Conservation (phyloP, 2,888 invertebrate species). For the Epinotia bilunana region DNA sequence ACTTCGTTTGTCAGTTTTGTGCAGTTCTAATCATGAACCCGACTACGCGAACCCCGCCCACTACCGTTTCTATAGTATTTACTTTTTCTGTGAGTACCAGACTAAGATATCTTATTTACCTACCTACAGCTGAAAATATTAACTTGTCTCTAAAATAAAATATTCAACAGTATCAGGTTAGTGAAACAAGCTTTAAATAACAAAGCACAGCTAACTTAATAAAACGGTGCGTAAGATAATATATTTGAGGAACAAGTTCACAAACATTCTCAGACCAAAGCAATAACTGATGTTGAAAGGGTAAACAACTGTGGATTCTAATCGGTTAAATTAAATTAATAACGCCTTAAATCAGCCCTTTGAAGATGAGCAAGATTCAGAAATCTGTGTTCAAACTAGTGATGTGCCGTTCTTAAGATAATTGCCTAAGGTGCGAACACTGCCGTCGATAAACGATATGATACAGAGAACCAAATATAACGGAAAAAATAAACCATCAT, state of each 20-base stretch:
- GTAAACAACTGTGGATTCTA: conserved; percentile 24
- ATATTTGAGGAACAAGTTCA: conserved; percentile 1
- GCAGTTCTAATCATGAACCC: no score
- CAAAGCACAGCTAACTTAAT: neutral
- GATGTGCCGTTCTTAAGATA: neutral
- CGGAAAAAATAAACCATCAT: no score
- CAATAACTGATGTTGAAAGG: conserved; percentile 18
- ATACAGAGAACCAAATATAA: no score
- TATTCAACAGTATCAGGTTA: neutral
- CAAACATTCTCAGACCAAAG: conserved; percentile 13
- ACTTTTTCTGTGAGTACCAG: no score
- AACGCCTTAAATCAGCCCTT: conserved; percentile 20
- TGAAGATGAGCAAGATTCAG: neutral
- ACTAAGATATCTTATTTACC: no score
- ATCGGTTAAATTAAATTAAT: conserved; percentile 27
- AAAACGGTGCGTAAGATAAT: neutral
- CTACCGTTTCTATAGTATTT: no score
- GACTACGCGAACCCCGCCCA: no score
- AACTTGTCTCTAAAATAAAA: neutral
- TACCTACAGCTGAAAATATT: no score
- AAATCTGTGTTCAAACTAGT: conserved; percentile 12
- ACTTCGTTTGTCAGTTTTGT: no score
- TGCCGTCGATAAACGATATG: no score
- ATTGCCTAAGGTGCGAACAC: neutral
- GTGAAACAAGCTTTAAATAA: neutral